Conservation (phyloP, 2,888 invertebrate species). For the Caenorhabditis wallacei region DNA sequence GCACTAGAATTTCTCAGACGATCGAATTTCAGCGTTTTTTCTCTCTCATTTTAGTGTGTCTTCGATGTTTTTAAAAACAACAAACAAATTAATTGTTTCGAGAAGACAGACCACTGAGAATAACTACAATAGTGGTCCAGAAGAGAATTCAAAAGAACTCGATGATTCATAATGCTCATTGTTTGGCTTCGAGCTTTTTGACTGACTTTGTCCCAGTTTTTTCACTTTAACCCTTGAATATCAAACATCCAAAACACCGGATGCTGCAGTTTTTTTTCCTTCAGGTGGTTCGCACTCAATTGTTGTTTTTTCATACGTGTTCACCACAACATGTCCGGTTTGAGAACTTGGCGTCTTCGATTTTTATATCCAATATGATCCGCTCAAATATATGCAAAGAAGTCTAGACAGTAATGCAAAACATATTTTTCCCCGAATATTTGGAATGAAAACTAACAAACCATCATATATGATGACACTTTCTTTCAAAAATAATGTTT, state of each 20-base stretch:
- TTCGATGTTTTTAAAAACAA: constrained; percentile 49
- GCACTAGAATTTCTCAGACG: constrained; percentile 59
- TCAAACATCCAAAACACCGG: constrained; percentile 53
- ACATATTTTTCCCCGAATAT: too few species aligned
- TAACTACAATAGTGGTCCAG: neutral
- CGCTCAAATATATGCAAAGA: too few species aligned
- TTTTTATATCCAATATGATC: too few species aligned
- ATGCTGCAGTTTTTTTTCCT: constrained; percentile 22
- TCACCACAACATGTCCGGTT: neutral
- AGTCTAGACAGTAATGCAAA: too few species aligned
- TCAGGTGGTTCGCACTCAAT: constrained; percentile 29
- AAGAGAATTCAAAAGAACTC: constrained; percentile 19
- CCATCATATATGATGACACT: too few species aligned
- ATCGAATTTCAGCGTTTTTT: constrained; percentile 59
- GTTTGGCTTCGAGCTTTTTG: constrained; percentile 26
- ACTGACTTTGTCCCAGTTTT: constrained; percentile 41
- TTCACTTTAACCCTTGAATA: constrained; percentile 30
- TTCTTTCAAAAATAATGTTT: too few species aligned
- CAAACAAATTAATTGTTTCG: constrained; percentile 61
- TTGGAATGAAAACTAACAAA: too few species aligned
- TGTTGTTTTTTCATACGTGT: constrained; percentile 9
- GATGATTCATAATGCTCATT: constrained; percentile 57
- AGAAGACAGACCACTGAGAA: constrained; percentile 6
- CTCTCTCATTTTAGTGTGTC: constrained; percentile 20
- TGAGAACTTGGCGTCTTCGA: too few species aligned